A percentile compares a stretch with the other conserved stretches of the same genome.
phyloP scores from a whole-genome alignment of 2,888 invertebrate species.

The Lampropteryx suffumata region DNA sequence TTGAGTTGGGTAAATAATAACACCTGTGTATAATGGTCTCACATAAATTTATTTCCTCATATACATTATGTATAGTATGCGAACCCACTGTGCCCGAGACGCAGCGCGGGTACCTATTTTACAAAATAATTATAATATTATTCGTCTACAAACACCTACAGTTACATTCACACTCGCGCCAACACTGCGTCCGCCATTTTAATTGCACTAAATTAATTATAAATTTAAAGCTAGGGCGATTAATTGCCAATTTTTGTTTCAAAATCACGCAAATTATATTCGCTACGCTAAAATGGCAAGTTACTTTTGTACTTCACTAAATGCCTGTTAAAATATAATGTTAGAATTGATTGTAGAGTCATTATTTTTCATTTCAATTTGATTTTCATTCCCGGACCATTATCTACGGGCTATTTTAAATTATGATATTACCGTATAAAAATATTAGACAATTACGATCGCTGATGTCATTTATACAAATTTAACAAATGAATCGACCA shows the following conservation, averaged over 20 bases:
- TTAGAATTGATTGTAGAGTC: not conserved
- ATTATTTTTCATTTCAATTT: not conserved
- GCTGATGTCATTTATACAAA: constrained; percentile 28
- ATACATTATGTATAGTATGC: constrained; percentile 82
- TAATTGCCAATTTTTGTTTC: constrained; percentile 33
- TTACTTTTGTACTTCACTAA: constrained; percentile 29
- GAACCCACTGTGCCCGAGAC: constrained; percentile 81
- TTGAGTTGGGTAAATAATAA: constrained; percentile 13
- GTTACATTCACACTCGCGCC: constrained; percentile 67
- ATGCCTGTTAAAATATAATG: constrained; percentile 28
- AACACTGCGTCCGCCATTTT: constrained; percentile 61
- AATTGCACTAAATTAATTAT: constrained; percentile 72
- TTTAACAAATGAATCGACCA: constrained; percentile 20
- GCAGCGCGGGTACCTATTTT: constrained; percentile 74
- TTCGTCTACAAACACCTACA: constrained; percentile 68
- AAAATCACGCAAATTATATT: constrained; percentile 42
- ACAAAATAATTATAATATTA: constrained; percentile 73
- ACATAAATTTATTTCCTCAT: constrained; percentile 83
- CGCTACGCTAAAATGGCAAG: constrained; percentile 44
- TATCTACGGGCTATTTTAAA: constrained; percentile 20
- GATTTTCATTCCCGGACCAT: constrained; percentile 10
- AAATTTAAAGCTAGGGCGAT: constrained; percentile 59
- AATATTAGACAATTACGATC: constrained; percentile 23
- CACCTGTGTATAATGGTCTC: constrained; percentile 62
- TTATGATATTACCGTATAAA: constrained; percentile 25